Percentiles rank a stretch among this genome's conserved stretches.
phyloP scores from a whole-genome alignment of 1,140 invertebrate genomes.

The Streblospio benedicti region DNA sequence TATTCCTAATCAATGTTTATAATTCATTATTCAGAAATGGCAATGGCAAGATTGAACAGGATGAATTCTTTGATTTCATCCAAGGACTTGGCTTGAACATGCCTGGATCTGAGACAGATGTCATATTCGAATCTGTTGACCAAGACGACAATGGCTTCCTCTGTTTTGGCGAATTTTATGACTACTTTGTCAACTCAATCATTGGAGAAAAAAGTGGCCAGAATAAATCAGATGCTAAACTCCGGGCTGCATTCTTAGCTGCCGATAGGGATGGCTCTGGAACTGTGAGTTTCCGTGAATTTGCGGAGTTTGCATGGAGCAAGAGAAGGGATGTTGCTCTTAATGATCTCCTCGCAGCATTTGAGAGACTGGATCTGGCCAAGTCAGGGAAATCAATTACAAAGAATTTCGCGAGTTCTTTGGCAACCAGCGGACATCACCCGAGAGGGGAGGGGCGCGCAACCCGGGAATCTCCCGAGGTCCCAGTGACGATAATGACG shows the following conservation, averaged over 20 bases:
- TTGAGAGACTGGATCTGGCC: not conserved
- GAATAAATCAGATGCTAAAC: not conserved
- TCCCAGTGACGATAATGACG: too few relatives aligned
- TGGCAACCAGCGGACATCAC: not conserved
- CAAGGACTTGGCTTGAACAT: slow-evolving; percentile 18
- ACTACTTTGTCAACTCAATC: slow-evolving; percentile 14
- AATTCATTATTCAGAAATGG: too few relatives aligned
- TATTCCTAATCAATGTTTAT: too few relatives aligned
- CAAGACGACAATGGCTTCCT: slow-evolving; percentile 5
- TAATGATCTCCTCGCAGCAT: not conserved
- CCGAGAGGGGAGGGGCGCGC: too few relatives aligned
- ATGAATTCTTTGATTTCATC: slow-evolving; percentile 16
- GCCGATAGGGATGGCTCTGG: slow-evolving; percentile 19
- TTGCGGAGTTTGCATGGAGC: slow-evolving; percentile 17
- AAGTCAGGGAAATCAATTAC: not conserved
- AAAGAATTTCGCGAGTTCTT: not conserved
- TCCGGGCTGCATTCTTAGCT: slow-evolving; percentile 14
- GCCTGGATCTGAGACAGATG: slow-evolving; percentile 9
- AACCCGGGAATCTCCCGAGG: too few relatives aligned
- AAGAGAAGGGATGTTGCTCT: slow-evolving; percentile 8
- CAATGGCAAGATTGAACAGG: slow-evolving; percentile 15
- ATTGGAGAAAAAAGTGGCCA: slow-evolving; percentile 5
- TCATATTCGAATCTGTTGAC: slow-evolving; percentile 16
- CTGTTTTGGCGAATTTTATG: slow-evolving; percentile 12
- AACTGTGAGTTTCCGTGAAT: slow-evolving; percentile 18